These are phyloP conservation scores for Cryptoblepharus egeriae DNA, from an alignment of 2,797 vertebrate genomes.

Conservation along the genomic window DNA sequence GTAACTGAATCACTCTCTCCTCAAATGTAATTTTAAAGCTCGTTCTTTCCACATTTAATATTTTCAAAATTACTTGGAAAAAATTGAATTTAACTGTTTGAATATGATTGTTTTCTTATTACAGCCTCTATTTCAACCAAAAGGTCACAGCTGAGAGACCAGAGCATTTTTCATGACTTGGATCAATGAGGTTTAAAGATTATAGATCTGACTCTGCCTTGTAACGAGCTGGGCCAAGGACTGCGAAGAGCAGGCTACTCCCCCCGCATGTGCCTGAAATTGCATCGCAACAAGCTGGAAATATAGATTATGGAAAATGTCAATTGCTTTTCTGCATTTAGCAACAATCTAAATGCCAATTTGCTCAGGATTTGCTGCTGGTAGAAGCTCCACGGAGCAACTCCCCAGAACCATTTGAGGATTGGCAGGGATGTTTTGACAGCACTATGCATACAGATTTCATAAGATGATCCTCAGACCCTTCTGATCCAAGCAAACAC, in stretches of 20 bases:
- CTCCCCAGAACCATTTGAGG: constrained; percentile 65
- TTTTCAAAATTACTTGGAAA: constrained; percentile 63
- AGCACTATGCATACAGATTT: constrained; percentile 70
- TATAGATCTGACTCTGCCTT: constrained; percentile 72
- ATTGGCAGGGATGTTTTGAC: constrained; percentile 72
- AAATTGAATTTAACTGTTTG: constrained; percentile 67
- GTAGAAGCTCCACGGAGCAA: constrained; percentile 66
- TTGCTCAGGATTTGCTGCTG: constrained; percentile 76
- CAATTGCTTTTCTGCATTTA: constrained; percentile 77
- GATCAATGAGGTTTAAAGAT: constrained; percentile 76
- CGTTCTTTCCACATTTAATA: constrained; percentile 65
- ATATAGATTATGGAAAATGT: constrained; percentile 75
- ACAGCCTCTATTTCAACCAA: constrained; percentile 63
- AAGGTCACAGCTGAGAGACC: constrained; percentile 61
- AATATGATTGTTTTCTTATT: constrained; percentile 75
- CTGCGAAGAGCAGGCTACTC: constrained; percentile 55
- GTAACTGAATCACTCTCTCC: constrained; percentile 60
- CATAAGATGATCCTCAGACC: constrained; percentile 73
- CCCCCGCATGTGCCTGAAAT: constrained; percentile 71
- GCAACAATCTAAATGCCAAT: constrained; percentile 72
- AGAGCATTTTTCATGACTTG: constrained; percentile 62
- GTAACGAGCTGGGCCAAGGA: constrained; percentile 62
- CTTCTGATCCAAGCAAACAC: constrained; percentile 78
- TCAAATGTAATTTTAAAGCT: constrained; percentile 68
- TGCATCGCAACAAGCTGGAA: constrained; percentile 71